Evolutionary conservation across 2,888 invertebrate species (phyloP), one percentile per base, ranked within the genome.

Genomic region (Lagria hirta): DNA sequence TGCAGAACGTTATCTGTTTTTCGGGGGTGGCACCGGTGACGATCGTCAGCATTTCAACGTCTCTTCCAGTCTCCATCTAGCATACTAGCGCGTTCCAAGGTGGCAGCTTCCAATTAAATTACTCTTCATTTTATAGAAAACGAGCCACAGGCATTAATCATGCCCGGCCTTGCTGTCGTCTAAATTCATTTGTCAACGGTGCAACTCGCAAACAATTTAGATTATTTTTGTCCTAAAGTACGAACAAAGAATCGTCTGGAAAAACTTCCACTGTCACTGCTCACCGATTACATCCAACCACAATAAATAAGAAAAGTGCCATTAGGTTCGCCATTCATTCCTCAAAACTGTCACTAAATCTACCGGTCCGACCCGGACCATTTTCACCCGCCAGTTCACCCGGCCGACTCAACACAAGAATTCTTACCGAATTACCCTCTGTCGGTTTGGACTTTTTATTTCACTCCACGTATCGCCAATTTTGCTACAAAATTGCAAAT

Each of bases 131-230:
- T 57, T 55, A 58, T 58, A 54, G 57, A 54, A 58, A 58, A 57
- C 50, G 49, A 53, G 48, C 51, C 50, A 43, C 47, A 48, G 30
- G 50, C 52, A 58, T 59, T 59, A 57, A 59, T 58, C 58, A 59
- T 50, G 49, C 45, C 50, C 52, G 45, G 48, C 48, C 48, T 36
- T 37, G 53, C 55, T 56, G 59, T 58, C 59, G 53, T 50, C 52
- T 48, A 49, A 55, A 58, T 58, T 58, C 58, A 60, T 60, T 60
- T 60, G 58, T 58, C 60, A 60, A 55, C 55, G 51, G 57, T 58
- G 58, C 55, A 57, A 53, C 58, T 57, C 53, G 55, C 55, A 58
- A 58, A 58, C 60, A 58, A 58, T 60, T 60, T 60, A 57, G 55
- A 58, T 60, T 58, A 60, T 60, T 60, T 60, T 60, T 58, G 57